These are phyloP conservation scores for Mallateleia sp. DNA, from an alignment of 2,888 invertebrate genomes.

Conservation along the genomic window DNA sequence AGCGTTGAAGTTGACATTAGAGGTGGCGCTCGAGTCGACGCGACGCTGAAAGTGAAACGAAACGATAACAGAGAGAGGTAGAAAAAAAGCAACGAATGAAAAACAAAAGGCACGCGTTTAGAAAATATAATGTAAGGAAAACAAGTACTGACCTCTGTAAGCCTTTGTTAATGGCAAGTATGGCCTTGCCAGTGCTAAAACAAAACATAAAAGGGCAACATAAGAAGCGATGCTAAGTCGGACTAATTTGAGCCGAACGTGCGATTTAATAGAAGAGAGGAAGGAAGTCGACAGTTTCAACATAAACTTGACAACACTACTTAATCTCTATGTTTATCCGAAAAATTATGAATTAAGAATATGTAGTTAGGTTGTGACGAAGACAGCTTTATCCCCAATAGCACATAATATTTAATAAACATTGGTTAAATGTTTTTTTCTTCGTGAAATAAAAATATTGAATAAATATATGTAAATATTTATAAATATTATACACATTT, in stretches of 20 bases:
- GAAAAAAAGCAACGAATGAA: neutral
- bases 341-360: no score
- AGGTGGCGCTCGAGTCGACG: neutral
- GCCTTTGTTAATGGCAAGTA: slow-evolving; percentile 96
- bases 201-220: slow-evolving; percentile 91
- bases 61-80: neutral
- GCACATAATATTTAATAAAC: no score
- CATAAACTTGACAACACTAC: no score
- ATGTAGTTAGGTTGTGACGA: no score
- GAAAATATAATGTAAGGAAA: slow-evolving; percentile 88
- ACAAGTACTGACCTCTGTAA: slow-evolving; percentile 94
- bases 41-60: neutral
- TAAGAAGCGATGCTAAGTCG: slow-evolving; percentile 88
- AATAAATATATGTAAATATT: no score
- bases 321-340: no score
- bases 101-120: neutral
- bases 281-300: slow-evolving; percentile 9
- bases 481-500: no score
- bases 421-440: no score
- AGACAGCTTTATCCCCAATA: no score
- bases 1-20: neutral
- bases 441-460: no score
- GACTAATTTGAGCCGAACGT: slow-evolving; percentile 83
- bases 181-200: slow-evolving; percentile 95
- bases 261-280: slow-evolving; percentile 56